Percentiles rank a stretch among this genome's conserved stretches.
Conservation (phyloP, 2,888 invertebrate species). For the Nomada hirtipes region DNA sequence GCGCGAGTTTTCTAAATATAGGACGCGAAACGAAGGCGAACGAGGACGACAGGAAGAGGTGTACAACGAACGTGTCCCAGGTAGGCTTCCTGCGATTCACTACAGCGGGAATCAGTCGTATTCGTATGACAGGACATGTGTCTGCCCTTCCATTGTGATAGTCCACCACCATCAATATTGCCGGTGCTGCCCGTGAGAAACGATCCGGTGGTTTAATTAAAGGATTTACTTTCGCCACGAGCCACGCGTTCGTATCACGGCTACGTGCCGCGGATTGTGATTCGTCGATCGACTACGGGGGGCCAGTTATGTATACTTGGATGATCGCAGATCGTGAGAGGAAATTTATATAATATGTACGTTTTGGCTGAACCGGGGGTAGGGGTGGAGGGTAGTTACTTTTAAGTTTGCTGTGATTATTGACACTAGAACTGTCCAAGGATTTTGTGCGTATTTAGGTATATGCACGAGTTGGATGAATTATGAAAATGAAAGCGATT, state of each 20-base stretch:
- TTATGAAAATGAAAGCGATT: no score
- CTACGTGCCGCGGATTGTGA: constrained; percentile 50
- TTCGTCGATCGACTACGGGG: neutral
- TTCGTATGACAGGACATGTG: constrained; percentile 68
- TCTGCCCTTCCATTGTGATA: constrained; percentile 44
- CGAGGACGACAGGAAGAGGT: constrained; percentile 67
- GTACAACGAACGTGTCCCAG: constrained; percentile 69
- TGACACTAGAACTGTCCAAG: no score
- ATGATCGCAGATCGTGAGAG: neutral
- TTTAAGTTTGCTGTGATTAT: no score
- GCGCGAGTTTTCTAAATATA: constrained; percentile 66
- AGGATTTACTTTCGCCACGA: constrained; percentile 59
- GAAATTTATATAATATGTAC: neutral
- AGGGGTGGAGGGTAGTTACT: no score
- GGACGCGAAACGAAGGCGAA: constrained; percentile 38
- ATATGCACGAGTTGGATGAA: no score
- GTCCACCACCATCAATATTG: neutral
- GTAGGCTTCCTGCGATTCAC: constrained; percentile 68
- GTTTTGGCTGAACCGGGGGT: no score
- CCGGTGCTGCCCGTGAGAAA: constrained; percentile 14
- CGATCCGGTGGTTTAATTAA: constrained; percentile 49
- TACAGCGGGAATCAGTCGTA: constrained; percentile 60
- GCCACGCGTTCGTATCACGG: constrained; percentile 35
- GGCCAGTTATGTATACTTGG: no score
- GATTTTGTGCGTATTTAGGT: no score